Evolutionary conservation across 1,140 invertebrate genomes (phyloP).

Genomic region (Phortica variegata): DNA sequence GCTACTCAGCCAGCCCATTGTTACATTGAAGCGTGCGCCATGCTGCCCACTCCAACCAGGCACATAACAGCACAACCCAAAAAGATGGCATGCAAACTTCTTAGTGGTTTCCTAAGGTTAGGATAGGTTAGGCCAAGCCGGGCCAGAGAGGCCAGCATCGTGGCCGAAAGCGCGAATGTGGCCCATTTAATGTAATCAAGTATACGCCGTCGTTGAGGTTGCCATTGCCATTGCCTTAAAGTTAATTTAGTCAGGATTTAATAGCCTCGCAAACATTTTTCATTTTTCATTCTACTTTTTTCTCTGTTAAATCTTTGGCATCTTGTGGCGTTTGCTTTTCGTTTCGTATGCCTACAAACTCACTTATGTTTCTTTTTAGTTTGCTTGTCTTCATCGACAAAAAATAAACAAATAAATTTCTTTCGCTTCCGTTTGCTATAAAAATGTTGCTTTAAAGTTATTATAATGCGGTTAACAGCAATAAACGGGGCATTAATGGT

Average conservation of each 20-base stretch:
- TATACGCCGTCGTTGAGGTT: conserved; percentile 4
- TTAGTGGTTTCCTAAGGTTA: too few relatives aligned
- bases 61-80: too few relatives aligned
- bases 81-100: too few relatives aligned
- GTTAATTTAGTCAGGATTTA: conserved; percentile 56
- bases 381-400: too few relatives aligned
- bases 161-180: background rate
- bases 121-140: too few relatives aligned
- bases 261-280: conserved; percentile 47
- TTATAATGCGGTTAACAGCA: conserved; percentile 52
- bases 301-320: conserved; percentile 8
- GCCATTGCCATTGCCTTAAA: conserved; percentile 31
- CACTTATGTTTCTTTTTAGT: background rate
- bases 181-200: conserved; percentile 43
- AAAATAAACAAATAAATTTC: conserved; percentile 46
- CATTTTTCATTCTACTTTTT: conserved; percentile 29
- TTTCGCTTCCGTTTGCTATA: conserved; percentile 37
- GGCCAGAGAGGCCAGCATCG: too few relatives aligned
- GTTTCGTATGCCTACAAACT: background rate
- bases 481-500: conserved; percentile 50
- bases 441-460: conserved; percentile 46
- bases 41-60: too few relatives aligned
- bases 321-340: background rate
- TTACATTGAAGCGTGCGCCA: too few relatives aligned
- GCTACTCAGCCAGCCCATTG: too few relatives aligned